Evolutionary conservation across 2,113 vertebrate genomes (phyloP).

Genomic region (Tautogolabrus adspersus): DNA sequence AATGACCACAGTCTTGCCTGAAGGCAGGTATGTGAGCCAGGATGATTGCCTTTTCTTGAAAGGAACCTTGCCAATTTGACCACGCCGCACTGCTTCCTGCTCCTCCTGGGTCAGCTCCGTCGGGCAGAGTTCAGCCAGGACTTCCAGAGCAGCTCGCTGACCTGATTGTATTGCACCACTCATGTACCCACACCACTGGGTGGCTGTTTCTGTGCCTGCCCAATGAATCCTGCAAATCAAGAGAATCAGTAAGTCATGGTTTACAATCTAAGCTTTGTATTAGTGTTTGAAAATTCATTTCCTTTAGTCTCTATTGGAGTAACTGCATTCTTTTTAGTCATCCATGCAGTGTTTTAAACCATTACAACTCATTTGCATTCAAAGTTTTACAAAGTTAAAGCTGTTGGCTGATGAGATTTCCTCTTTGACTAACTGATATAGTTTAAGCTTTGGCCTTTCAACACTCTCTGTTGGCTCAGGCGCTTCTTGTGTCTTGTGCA

Average conservation of each 20-base stretch:
- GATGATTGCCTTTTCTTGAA: neutral
- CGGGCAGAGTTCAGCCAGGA: slow-evolving; percentile 72
- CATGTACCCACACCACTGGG: slow-evolving; percentile 83
- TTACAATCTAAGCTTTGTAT: neutral
- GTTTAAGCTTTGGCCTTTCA: slow-evolving; percentile 23
- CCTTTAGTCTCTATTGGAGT: neutral
- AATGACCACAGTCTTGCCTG: slow-evolving; percentile 19
- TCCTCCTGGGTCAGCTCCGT: slow-evolving; percentile 68
- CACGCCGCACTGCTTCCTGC: slow-evolving; percentile 25
- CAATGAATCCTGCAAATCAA: slow-evolving; percentile 78
- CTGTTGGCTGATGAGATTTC: neutral
- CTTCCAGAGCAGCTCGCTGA: slow-evolving; percentile 80
- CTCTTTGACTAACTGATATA: neutral
- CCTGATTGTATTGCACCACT: slow-evolving; percentile 81
- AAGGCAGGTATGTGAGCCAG: neutral
- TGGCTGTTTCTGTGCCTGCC: slow-evolving; percentile 84
- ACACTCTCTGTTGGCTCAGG: neutral
- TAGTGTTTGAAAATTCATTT: neutral
- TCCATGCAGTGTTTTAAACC: neutral
- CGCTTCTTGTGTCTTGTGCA: neutral
- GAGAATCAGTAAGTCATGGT: neutral
- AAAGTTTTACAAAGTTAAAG: neutral
- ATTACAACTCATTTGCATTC: neutral
- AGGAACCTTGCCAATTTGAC: neutral
- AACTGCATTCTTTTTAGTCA: neutral